Evolutionary conservation across 2,797 vertebrate genomes (phyloP).

Genomic region (Acomys russatus): DNA sequence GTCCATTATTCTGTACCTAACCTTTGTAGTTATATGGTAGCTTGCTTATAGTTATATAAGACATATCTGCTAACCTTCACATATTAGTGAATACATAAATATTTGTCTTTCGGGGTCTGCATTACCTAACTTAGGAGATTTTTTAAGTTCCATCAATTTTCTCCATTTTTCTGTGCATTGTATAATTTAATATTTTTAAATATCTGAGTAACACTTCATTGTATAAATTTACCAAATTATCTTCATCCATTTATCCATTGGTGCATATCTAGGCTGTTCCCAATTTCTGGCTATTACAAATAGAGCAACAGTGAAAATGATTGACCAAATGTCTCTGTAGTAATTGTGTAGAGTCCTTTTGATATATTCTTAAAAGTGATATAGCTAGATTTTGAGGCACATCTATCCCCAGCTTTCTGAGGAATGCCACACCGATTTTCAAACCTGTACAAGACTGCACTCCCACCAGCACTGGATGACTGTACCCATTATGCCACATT

Average conservation of each 20-base stretch:
- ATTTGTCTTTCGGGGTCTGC: too few species aligned
- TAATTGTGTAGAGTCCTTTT: background rate
- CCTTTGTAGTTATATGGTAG: background rate
- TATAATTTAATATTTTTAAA: background rate
- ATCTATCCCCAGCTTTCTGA: background rate
- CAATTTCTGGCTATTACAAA: background rate
- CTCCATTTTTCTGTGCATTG: too few species aligned
- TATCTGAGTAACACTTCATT: background rate
- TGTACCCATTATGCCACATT: too few species aligned
- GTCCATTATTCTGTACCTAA: too few species aligned
- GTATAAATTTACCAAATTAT: background rate
- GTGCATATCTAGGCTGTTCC: background rate
- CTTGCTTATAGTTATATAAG: background rate
- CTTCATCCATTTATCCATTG: background rate
- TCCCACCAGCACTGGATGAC: background rate
- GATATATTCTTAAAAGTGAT: background rate
- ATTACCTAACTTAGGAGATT: background rate
- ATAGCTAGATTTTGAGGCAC: background rate
- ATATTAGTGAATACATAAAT: background rate
- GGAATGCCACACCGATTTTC: background rate
- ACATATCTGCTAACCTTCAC: background rate
- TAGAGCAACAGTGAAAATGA: background rate
- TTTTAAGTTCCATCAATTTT: background rate
- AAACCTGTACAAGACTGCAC: background rate
- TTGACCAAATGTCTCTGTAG: background rate